These are phyloP conservation scores for Dryobota labecula DNA, from an alignment of 2,888 invertebrate species.

Conservation along the genomic window DNA sequence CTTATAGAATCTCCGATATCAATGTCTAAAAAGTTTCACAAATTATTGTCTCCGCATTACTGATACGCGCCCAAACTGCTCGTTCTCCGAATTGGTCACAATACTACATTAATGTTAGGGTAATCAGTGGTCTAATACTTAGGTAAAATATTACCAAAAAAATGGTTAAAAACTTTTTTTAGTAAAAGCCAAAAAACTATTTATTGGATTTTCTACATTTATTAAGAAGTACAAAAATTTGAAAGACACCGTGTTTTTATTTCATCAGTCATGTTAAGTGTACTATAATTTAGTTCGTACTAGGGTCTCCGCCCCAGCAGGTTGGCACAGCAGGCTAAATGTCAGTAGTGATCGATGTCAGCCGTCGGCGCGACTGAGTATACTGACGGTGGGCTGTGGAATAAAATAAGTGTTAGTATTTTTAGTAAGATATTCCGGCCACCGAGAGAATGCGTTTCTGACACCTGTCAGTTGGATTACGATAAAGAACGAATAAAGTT, in stretches of 20 bases:
- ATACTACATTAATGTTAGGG: constrained; percentile 42
- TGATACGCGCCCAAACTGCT: constrained; percentile 55
- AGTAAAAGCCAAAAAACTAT: constrained; percentile 60
- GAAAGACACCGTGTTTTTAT: constrained; percentile 74
- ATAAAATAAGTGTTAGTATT: constrained; percentile 13
- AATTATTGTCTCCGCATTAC: constrained; percentile 71
- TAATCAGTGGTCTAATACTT: constrained; percentile 60
- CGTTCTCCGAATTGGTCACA: constrained; percentile 71
- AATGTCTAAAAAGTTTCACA: constrained; percentile 60
- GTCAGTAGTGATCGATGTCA: constrained; percentile 87
- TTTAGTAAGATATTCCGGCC: too few species aligned
- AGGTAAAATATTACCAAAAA: constrained; percentile 63
- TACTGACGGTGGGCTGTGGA: constrained; percentile 86
- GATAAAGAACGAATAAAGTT: too few species aligned
- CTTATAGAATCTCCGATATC: constrained; percentile 52
- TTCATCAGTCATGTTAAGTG: constrained; percentile 74
- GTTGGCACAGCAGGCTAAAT: constrained; percentile 78
- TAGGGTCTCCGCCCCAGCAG: constrained; percentile 69
- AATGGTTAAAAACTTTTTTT: constrained; percentile 57
- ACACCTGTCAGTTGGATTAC: too few species aligned
- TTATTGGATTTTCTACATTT: constrained; percentile 43
- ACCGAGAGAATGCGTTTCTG: too few species aligned
- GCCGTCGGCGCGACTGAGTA: constrained; percentile 85
- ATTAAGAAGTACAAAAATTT: constrained; percentile 62
- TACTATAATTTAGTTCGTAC: constrained; percentile 62